phyloP scores from a whole-genome alignment of 2,888 invertebrate genomes.

The Ecdyonurus torrentis region DNA sequence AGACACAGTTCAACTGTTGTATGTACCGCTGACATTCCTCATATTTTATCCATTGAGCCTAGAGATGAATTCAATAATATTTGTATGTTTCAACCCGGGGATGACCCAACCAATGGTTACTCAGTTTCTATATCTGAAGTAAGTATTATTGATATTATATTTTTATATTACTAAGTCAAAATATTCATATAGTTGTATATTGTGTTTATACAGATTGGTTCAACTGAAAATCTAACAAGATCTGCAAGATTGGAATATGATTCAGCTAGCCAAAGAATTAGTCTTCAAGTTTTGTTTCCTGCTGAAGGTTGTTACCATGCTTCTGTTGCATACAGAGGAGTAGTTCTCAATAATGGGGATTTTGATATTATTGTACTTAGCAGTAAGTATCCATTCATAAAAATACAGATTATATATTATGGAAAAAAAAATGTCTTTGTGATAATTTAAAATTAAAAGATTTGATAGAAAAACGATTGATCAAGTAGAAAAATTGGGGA shows the following conservation, averaged over 20 bases:
- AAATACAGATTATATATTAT: not conserved
- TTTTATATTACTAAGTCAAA: not conserved
- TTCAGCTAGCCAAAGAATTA: conserved; percentile 57
- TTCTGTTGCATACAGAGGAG: conserved; percentile 54
- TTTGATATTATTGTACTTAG: conserved; percentile 84
- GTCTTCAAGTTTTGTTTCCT: conserved; percentile 58
- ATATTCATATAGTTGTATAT: not conserved
- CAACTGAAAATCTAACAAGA: conserved; percentile 19
- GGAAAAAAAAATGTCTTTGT: not conserved
- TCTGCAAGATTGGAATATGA: conserved; percentile 50
- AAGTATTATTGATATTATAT: conserved; percentile 5
- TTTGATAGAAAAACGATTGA: not conserved
- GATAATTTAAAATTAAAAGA: not conserved
- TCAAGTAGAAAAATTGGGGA: not conserved
- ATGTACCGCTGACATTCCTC: conserved; percentile 58
- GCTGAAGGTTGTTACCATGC: conserved; percentile 70
- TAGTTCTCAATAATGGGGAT: conserved; percentile 69
- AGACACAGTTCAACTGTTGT: conserved; percentile 72
- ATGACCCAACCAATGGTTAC: conserved; percentile 41
- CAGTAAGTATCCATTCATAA: conserved; percentile 38
- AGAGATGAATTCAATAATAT: conserved; percentile 79
- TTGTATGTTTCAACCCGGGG: conserved; percentile 41
- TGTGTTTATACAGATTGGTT: conserved; percentile 40
- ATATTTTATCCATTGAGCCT: conserved; percentile 72
- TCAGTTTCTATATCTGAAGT: conserved; percentile 28